Conservation (phyloP, 2,888 invertebrate species). For the Tipula unca region DNA sequence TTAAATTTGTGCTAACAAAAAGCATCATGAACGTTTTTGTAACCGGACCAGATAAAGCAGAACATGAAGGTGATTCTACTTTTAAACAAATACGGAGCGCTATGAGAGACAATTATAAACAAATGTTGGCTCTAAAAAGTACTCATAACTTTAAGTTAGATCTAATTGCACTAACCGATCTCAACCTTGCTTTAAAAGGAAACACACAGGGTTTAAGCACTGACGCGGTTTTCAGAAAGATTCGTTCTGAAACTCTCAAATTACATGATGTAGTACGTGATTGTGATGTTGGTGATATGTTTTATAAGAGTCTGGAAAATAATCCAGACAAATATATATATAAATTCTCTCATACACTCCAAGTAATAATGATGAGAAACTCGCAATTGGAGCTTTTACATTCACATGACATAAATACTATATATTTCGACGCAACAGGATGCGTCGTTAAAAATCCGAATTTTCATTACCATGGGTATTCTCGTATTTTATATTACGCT, state of each 20-base stretch:
- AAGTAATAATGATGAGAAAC: not conserved
- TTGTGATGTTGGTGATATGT: not conserved
- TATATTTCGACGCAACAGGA: not conserved
- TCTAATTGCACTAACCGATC: not conserved
- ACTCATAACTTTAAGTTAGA: too few relatives aligned
- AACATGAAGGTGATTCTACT: too few relatives aligned
- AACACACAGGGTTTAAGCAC: not conserved
- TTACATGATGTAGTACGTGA: not conserved
- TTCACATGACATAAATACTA: not conserved
- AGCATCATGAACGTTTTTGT: too few relatives aligned
- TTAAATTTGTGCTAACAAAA: too few relatives aligned
- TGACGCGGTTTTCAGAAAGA: not conserved
- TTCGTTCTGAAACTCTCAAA: not conserved
- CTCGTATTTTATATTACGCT: not conserved
- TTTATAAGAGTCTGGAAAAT: not conserved
- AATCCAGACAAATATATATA: not conserved
- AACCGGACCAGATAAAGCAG: too few relatives aligned
- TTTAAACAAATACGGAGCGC: too few relatives aligned
- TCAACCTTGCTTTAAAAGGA: not conserved
- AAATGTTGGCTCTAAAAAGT: too few relatives aligned
- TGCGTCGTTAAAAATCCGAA: not conserved
- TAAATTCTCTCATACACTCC: not conserved
- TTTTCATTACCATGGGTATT: not conserved
- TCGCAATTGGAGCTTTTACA: not conserved
- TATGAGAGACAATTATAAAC: too few relatives aligned